These are phyloP conservation scores for Tapirus terrestris DNA, from an alignment of 2,113 vertebrate species.

Conservation along the genomic window DNA sequence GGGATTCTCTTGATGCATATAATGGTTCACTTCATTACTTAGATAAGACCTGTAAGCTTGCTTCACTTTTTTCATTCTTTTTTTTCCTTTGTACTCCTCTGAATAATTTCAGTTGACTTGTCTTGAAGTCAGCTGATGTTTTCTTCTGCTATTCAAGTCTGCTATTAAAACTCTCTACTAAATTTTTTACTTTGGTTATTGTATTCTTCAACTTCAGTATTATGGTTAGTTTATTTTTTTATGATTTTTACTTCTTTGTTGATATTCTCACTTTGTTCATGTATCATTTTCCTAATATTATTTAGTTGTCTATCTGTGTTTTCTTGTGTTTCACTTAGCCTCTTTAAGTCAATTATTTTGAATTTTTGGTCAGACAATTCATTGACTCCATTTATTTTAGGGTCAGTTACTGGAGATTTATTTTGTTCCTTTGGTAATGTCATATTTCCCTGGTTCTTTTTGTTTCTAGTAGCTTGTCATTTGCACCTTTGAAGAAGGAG, in stretches of 20 bases:
- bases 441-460: neutral
- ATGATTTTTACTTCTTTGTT: neutral
- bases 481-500: neutral
- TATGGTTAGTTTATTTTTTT: neutral
- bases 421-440: neutral
- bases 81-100: no score
- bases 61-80: no score
- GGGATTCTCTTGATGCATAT: neutral
- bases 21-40: neutral
- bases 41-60: neutral
- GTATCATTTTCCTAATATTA: neutral
- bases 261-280: neutral
- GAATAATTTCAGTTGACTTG: no score
- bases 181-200: no score
- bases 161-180: no score
- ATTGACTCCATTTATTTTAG: neutral
- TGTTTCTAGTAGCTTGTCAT: neutral
- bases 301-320: neutral
- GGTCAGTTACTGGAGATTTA: neutral
- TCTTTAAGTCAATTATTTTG: neutral
- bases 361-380: neutral
- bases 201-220: neutral
- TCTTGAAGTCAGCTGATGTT: no score
- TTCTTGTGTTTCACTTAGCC: neutral
- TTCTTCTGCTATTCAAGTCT: no score